A percentile compares a stretch with the other conserved stretches of the same genome.
Evolutionary conservation across 2,888 invertebrate species (phyloP).

Genomic region (Nipponacmea schrenckii): DNA sequence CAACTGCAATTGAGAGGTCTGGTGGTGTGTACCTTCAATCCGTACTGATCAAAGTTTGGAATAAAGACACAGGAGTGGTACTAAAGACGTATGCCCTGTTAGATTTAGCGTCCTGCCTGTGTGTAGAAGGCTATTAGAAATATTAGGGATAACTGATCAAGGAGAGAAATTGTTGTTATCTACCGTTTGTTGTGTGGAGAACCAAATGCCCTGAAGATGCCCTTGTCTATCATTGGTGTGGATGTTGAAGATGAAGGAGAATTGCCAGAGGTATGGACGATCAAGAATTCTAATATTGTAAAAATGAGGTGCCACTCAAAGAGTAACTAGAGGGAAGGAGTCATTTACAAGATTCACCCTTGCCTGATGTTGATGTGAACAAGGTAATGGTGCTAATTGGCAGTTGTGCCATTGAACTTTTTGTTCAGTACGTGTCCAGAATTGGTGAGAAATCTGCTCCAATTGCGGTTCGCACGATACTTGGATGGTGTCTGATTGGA

Average conservation of each 20-base stretch:
- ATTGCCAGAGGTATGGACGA: neutral
- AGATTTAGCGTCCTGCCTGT: neutral
- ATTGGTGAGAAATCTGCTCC: conserved; percentile 1
- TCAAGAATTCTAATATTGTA: neutral
- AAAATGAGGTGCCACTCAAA: neutral
- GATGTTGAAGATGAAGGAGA: neutral
- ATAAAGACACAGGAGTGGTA: neutral
- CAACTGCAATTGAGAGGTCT: too few relatives aligned
- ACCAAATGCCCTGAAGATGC: neutral
- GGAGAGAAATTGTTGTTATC: neutral
- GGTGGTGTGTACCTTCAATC: neutral
- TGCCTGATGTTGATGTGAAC: neutral
- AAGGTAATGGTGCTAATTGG: neutral
- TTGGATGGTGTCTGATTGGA: neutral
- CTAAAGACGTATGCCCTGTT: neutral
- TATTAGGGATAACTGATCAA: neutral
- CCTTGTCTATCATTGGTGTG: neutral
- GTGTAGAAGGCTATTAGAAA: neutral
- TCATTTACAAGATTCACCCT: neutral
- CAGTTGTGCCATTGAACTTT: neutral
- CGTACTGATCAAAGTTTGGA: neutral
- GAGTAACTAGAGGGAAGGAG: neutral
- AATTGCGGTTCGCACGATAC: neutral
- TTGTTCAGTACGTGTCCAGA: neutral
- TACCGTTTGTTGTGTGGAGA: neutral